These are phyloP conservation scores for Aphelenchoides fujianensis DNA, from an alignment of 1,140 invertebrate genomes.

Conservation along the genomic window DNA sequence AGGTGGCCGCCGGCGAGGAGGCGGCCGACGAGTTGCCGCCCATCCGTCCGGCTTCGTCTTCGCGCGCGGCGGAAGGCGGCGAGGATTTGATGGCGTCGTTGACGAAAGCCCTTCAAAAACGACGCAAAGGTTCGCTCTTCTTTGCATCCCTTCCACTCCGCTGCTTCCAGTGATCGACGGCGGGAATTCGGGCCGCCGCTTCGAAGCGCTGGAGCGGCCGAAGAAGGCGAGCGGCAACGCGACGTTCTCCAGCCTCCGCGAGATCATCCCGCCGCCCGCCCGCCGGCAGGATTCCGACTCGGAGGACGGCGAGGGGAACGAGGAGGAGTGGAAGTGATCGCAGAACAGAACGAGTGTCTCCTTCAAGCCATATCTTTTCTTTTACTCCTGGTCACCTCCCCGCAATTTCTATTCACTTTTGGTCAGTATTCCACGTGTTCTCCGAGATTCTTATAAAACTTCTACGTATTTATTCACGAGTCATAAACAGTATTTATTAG, in stretches of 20 bases:
- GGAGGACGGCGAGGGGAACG: conserved; percentile 5
- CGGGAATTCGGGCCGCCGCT: neutral
- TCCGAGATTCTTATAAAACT: no score
- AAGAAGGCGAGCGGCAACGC: neutral
- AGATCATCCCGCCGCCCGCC: conserved; percentile 9
- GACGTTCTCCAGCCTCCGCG: conserved; percentile 1
- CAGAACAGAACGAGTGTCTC: no score
- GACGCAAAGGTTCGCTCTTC: conserved; percentile 32
- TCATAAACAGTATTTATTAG: no score
- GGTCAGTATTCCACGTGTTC: no score
- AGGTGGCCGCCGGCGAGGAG: neutral
- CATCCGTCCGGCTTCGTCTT: neutral
- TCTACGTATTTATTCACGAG: no score
- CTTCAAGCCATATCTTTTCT: no score
- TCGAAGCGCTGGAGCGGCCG: conserved; percentile 12
- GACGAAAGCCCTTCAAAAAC: conserved; percentile 35
- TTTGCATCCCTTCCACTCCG: neutral
- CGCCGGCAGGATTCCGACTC: conserved; percentile 25
- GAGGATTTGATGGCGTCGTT: conserved; percentile 40
- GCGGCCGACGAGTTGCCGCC: neutral
- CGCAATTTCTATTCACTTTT: no score
- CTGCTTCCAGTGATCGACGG: neutral
- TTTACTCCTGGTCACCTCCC: no score
- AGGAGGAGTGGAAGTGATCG: conserved; percentile 32
- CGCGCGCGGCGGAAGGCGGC: conserved; percentile 14